A percentile compares a stretch with the other conserved stretches of the same genome.
These are phyloP conservation scores for Notolabrus celidotus DNA, from an alignment of 2,797 vertebrate genomes.

Conservation along the genomic window DNA sequence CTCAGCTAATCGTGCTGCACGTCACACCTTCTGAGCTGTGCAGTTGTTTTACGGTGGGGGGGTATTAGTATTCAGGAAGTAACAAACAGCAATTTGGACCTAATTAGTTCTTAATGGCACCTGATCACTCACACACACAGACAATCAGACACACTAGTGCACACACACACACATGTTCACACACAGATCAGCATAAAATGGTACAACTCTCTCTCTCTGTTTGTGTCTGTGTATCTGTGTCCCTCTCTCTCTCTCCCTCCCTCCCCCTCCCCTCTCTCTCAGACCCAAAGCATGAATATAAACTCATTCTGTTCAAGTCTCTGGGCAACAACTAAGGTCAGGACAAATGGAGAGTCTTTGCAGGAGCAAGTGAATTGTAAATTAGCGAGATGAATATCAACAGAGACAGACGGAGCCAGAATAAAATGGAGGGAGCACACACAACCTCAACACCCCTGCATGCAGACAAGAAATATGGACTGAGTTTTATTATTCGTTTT, in stretches of 20 bases:
- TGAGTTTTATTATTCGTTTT: not conserved
- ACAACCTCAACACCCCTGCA: not conserved
- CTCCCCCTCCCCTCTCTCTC: conserved; percentile 29
- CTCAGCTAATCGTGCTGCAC: conserved; percentile 47
- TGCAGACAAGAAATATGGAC: not conserved
- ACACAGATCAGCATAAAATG: conserved; percentile 43
- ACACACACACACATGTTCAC: conserved; percentile 12
- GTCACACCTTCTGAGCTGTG: conserved; percentile 43
- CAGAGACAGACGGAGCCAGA: conserved; percentile 49
- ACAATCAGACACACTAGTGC: conserved; percentile 19
- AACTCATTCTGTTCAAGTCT: conserved; percentile 62
- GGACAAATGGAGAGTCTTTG: conserved; percentile 67
- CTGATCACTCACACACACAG: conserved; percentile 67
- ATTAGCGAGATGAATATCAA: conserved; percentile 75
- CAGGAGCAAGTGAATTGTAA: conserved; percentile 70
- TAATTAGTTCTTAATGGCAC: conserved; percentile 80
- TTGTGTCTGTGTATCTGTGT: too few relatives aligned
- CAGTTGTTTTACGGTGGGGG: conserved; percentile 32
- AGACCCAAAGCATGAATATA: conserved; percentile 57
- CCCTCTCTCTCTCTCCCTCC: too few relatives aligned
- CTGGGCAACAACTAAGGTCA: conserved; percentile 74
- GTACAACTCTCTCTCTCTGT: conserved; percentile 11
- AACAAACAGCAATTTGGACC: conserved; percentile 68
- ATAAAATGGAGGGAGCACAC: conserved; percentile 33
- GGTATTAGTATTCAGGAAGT: conserved; percentile 64